Percentiles rank a stretch among this genome's conserved stretches.
Conservation (phyloP, 2,888 invertebrate species). For the Pristionchus exspectatus region DNA sequence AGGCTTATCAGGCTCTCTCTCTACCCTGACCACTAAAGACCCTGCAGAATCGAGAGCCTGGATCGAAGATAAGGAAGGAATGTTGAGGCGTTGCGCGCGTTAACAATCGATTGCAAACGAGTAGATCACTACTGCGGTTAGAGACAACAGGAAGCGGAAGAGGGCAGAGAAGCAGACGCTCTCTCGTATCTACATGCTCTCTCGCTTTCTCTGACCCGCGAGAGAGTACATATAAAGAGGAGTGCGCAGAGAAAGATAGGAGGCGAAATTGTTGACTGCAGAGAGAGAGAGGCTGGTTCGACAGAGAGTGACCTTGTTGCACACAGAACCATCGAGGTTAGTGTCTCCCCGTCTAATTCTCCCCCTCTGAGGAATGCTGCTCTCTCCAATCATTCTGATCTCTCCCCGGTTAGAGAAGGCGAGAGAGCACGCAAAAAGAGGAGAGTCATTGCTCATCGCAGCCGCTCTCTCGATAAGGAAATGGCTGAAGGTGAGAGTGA, state of each 20-base stretch:
- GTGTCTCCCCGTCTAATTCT: background rate
- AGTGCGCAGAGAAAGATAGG: background rate
- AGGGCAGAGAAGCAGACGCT: background rate
- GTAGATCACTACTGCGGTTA: background rate
- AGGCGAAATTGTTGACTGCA: background rate
- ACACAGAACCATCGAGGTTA: background rate
- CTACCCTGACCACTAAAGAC: background rate
- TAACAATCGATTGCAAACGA: conserved; percentile 18
- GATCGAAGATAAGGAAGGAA: background rate
- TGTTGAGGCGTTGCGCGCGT: background rate
- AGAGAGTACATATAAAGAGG: background rate
- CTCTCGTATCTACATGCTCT: no score
- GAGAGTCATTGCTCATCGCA: background rate
- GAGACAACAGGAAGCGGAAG: background rate
- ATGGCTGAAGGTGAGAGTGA: conserved; percentile 26
- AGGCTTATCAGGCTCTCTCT: background rate
- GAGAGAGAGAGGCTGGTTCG: background rate
- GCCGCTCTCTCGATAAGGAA: conserved; percentile 26
- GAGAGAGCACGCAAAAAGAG: background rate
- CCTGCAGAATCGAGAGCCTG: background rate
- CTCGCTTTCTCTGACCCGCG: background rate
- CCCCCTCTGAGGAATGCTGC: background rate
- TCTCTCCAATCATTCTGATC: background rate
- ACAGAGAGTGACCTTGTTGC: conserved; percentile 36
- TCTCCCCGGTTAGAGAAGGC: background rate